Conservation (phyloP, 2,888 invertebrate species). For the Lepidocyrtoides sp. region DNA sequence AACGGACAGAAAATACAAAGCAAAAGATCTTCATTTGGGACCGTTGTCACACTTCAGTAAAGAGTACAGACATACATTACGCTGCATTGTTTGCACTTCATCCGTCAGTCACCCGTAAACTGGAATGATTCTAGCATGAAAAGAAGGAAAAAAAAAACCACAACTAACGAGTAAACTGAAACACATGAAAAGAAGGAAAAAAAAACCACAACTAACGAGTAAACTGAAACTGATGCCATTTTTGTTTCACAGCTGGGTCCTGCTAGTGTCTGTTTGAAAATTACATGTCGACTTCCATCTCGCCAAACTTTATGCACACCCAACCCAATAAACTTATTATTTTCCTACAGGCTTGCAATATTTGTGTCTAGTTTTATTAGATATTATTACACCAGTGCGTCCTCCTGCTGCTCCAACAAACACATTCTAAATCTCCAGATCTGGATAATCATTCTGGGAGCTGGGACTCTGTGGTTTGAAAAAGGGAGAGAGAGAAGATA, state of each 20-base stretch:
- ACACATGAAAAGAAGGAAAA: neutral
- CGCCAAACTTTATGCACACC: no score
- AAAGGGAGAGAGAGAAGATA: neutral
- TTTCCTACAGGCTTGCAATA: neutral
- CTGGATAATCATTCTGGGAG: conserved; percentile 42
- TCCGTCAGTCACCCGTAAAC: neutral
- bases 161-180: neutral
- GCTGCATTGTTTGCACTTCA: neutral
- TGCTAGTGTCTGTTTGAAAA: neutral
- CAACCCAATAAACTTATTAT: neutral
- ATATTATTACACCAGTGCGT: neutral
- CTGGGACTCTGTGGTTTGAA: neutral
- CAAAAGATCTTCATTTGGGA: conserved; percentile 16
- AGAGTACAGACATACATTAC: neutral
- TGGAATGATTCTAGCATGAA: neutral
- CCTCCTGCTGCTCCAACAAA: neutral
- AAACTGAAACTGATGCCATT: neutral
- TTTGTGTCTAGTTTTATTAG: no score
- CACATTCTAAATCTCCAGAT: conserved; percentile 31
- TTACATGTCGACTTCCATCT: neutral
- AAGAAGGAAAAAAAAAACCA: neutral
- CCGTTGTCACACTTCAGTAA: neutral
- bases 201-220: neutral
- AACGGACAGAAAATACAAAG: neutral
- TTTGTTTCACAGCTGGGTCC: neutral